A percentile compares a stretch with the other conserved stretches of the same genome.
These are phyloP conservation scores for Brachionus calyciflorus DNA, from an alignment of 1,140 invertebrate species.

Conservation along the genomic window DNA sequence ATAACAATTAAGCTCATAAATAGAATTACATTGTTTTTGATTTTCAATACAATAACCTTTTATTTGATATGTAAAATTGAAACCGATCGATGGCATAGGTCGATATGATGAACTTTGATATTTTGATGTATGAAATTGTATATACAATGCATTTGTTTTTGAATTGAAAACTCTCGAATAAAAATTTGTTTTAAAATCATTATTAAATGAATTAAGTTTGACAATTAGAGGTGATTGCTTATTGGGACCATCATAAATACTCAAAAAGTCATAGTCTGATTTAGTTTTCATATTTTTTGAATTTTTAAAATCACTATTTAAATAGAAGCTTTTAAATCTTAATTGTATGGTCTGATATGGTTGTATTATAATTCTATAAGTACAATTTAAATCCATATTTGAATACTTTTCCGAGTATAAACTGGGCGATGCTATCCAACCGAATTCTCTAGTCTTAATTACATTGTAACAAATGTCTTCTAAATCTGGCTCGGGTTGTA, in stretches of 20 bases:
- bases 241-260: background rate
- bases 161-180: background rate
- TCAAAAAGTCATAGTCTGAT: background rate
- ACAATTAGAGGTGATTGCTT: background rate
- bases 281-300: no score
- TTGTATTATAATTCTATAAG: constrained; percentile 12
- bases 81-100: background rate
- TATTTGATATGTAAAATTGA: constrained; percentile 39
- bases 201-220: background rate
- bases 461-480: constrained; percentile 12
- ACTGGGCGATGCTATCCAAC: constrained; percentile 40
- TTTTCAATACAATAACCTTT: constrained; percentile 37
- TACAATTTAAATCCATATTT: background rate
- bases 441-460: background rate
- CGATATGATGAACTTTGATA: background rate
- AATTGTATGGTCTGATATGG: constrained; percentile 31
- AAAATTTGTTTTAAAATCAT: constrained; percentile 33
- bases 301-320: no score
- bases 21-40: constrained; percentile 3
- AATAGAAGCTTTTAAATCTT: constrained; percentile 10
- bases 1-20: constrained; percentile 18
- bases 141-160: background rate
- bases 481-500: background rate
- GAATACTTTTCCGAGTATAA: background rate
- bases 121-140: background rate